phyloP scores from a whole-genome alignment of 2,113 vertebrate genomes.

The Dasypus novemcinctus region DNA sequence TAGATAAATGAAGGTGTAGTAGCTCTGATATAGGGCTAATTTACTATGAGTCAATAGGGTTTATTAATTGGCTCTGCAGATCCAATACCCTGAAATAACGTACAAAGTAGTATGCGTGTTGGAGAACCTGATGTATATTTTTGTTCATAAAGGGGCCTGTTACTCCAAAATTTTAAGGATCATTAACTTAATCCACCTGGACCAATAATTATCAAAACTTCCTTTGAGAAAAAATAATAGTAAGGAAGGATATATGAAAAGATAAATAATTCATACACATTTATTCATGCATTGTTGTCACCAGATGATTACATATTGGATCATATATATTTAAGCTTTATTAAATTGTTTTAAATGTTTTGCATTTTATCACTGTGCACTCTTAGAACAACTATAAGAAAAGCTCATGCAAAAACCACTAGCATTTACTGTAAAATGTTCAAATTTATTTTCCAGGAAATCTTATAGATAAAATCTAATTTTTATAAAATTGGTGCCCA shows the following conservation, averaged over 20 bases:
- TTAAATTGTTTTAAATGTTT: too few relatives aligned
- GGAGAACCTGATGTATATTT: not conserved
- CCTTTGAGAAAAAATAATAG: not conserved
- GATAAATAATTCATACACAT: not conserved
- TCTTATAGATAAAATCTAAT: too few relatives aligned
- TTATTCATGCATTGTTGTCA: too few relatives aligned
- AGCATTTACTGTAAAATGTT: too few relatives aligned
- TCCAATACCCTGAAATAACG: not conserved
- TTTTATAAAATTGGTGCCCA: too few relatives aligned
- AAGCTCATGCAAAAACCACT: too few relatives aligned
- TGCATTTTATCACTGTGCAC: too few relatives aligned
- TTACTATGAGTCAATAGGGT: not conserved
- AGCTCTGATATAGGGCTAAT: not conserved
- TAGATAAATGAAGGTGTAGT: not conserved
- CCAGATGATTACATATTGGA: too few relatives aligned
- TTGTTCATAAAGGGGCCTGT: not conserved
- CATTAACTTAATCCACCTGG: not conserved
- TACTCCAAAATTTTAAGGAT: too few relatives aligned
- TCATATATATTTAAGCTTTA: too few relatives aligned
- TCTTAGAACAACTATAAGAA: too few relatives aligned
- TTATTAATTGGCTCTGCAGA: not conserved
- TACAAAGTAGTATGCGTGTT: accelerated
- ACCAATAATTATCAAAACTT: not conserved
- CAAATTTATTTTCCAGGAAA: too few relatives aligned
- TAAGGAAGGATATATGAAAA: not conserved